Percentiles rank a stretch among this genome's conserved stretches.
These are phyloP conservation scores for Zhuqinia jingwanae DNA, from an alignment of 2,888 invertebrate genomes.

Conservation along the genomic window DNA sequence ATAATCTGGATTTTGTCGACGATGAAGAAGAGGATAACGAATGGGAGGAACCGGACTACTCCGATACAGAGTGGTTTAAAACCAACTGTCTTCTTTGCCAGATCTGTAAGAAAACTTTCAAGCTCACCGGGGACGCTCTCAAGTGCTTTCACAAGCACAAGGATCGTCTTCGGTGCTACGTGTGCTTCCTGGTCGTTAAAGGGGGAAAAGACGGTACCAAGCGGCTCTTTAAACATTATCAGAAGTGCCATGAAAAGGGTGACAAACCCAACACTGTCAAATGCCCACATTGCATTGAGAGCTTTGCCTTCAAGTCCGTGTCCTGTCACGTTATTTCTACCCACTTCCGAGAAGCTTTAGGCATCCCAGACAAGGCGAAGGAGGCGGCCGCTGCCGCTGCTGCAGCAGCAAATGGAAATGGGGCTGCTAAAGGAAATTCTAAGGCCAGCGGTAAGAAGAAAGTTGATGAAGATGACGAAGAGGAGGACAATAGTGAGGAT, in stretches of 20 bases:
- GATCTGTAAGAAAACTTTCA: constrained; percentile 28
- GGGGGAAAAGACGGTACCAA: constrained; percentile 66
- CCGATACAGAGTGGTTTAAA: constrained; percentile 55
- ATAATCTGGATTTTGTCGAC: neutral
- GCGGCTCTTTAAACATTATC: constrained; percentile 74
- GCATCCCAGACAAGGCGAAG: constrained; percentile 42
- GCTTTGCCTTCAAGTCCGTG: constrained; percentile 72
- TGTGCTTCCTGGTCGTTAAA: constrained; percentile 72
- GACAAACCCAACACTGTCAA: constrained; percentile 62
- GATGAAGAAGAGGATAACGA: neutral
- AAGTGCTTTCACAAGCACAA: constrained; percentile 60
- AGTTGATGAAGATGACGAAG: constrained; percentile 33
- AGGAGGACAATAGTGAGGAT: constrained; percentile 29
- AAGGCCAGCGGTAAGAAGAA: constrained; percentile 20
- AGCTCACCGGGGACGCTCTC: constrained; percentile 25
- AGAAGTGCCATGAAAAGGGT: constrained; percentile 57
- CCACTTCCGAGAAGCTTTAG: constrained; percentile 66
- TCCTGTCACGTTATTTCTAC: constrained; percentile 75
- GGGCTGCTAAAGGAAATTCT: neutral
- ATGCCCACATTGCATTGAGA: constrained; percentile 71
- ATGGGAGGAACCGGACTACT: constrained; percentile 52
- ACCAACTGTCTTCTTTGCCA: constrained; percentile 60
- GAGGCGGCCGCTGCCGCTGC: neutral
- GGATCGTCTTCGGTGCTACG: constrained; percentile 71
- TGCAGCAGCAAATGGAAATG: neutral